Conservation (phyloP, 2,113 vertebrate genomes). For the Neotoma lepida region DNA sequence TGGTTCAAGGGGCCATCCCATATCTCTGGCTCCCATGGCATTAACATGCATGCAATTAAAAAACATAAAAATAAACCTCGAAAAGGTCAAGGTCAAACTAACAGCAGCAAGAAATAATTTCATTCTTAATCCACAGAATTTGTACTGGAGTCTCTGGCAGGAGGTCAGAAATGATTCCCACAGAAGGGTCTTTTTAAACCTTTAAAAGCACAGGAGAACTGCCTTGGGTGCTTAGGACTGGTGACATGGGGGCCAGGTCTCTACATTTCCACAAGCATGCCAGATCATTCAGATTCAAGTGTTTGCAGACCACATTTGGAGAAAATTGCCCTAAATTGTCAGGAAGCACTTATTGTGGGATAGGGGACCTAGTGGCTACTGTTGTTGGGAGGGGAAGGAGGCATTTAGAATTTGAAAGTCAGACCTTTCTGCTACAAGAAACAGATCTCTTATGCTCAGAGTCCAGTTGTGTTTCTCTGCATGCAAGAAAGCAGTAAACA, state of each 20-base stretch:
- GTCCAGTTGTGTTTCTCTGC: slow-evolving; percentile 57
- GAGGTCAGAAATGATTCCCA: slow-evolving; percentile 20
- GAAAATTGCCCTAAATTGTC: slow-evolving; percentile 51
- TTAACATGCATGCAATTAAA: not conserved
- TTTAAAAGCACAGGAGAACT: not conserved
- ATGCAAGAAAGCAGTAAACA: slow-evolving; percentile 52
- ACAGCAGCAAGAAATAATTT: slow-evolving; percentile 47
- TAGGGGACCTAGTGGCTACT: slow-evolving; percentile 28
- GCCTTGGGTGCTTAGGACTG: not conserved
- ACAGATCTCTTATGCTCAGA: slow-evolving; percentile 6
- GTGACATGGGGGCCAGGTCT: not conserved
- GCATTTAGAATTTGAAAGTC: slow-evolving; percentile 53
- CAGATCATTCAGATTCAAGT: slow-evolving; percentile 45
- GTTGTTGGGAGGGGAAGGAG: slow-evolving; percentile 50
- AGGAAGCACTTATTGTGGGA: slow-evolving; percentile 50
- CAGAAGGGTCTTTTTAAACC: slow-evolving; percentile 18
- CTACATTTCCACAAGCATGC: slow-evolving; percentile 12
- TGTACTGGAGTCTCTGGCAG: not conserved
- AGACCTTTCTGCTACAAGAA: slow-evolving; percentile 53
- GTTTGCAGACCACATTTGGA: slow-evolving; percentile 58
- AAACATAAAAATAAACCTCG: slow-evolving; percentile 20
- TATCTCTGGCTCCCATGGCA: not conserved
- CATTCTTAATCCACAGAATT: slow-evolving; percentile 12
- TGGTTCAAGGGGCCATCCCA: too few species aligned
- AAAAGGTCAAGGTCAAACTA: slow-evolving; percentile 56